A percentile compares a stretch with the other conserved stretches of the same genome.
Evolutionary conservation across 2,888 invertebrate genomes (phyloP).

Genomic region (Apotomis turbidana): DNA sequence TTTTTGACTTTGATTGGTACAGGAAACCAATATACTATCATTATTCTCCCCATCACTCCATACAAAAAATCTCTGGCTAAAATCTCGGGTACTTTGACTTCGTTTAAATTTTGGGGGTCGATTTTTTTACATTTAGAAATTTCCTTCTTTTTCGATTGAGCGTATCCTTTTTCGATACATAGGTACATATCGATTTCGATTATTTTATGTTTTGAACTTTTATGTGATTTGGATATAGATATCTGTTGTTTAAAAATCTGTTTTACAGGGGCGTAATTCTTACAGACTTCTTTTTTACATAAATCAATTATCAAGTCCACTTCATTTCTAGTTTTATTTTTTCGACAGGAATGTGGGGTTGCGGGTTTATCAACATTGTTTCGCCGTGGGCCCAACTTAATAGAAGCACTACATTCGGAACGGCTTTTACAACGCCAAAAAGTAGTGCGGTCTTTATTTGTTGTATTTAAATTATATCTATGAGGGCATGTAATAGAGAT

Average conservation of each 20-base stretch:
- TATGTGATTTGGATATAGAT: background rate
- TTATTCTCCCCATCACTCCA: conserved; percentile 7
- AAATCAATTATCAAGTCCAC: conserved; percentile 22
- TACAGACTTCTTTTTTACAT: conserved; percentile 21
- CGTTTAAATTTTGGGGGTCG: conserved; percentile 5
- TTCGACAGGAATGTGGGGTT: conserved; percentile 1
- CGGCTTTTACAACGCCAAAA: conserved; percentile 21
- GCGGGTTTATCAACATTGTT: conserved; percentile 4
- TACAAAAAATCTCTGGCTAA: conserved; percentile 1
- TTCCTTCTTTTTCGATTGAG: background rate
- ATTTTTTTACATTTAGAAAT: background rate
- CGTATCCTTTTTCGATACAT: conserved; percentile 11
- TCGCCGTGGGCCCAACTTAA: conserved; percentile 7
- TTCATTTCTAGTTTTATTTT: background rate
- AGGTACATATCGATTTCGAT: background rate
- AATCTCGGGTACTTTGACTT: conserved; percentile 12
- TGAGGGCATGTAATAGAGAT: too few relatives aligned
- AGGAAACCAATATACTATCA: conserved; percentile 18
- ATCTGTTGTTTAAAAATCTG: conserved; percentile 20
- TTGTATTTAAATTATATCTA: too few relatives aligned
- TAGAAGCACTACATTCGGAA: conserved; percentile 5
- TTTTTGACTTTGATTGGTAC: conserved; percentile 6
- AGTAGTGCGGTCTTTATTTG: conserved; percentile 17
- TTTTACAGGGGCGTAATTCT: conserved; percentile 19
- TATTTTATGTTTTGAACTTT: conserved; percentile 12